Evolutionary conservation across 2,888 invertebrate genomes (phyloP).

Genomic region (Drosophila mulleri): DNA sequence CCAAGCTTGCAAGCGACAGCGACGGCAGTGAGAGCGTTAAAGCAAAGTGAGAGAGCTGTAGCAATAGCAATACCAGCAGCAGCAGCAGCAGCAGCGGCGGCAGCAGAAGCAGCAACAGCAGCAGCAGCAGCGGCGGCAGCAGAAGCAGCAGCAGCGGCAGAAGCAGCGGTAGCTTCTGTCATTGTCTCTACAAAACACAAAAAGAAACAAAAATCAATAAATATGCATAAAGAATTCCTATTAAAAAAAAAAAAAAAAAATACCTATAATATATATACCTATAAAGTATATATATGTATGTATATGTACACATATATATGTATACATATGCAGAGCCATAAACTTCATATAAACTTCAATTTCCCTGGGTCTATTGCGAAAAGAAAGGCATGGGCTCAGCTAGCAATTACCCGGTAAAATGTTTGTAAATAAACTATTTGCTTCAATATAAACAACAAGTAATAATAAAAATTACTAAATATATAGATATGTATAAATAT

Average conservation of each 20-base stretch:
- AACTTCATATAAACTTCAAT: constrained; percentile 8
- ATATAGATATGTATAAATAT: too few relatives aligned
- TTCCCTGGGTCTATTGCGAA: constrained; percentile 10
- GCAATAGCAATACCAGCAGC: background rate
- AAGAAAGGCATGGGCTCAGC: background rate
- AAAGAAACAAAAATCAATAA: background rate
- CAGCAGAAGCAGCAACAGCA: background rate
- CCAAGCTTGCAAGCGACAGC: background rate
- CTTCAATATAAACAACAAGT: too few relatives aligned
- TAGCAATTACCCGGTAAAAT: background rate
- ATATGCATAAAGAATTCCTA: background rate
- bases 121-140: background rate
- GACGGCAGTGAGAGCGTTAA: background rate
- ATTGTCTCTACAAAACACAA: constrained; percentile 17
- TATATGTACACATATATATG: too few relatives aligned
- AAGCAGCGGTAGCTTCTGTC: constrained; percentile 1
- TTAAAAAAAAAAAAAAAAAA: too few relatives aligned
- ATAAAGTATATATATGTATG: too few relatives aligned
- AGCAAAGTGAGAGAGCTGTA: constrained; percentile 2
- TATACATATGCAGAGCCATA: constrained; percentile 8
- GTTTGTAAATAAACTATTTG: too few relatives aligned
- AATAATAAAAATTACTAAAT: too few relatives aligned
- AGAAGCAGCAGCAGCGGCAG: background rate
- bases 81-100: background rate
- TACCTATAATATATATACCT: too few relatives aligned